Conservation (phyloP, 2,888 invertebrate species). For the Drosophila koepferae region DNA sequence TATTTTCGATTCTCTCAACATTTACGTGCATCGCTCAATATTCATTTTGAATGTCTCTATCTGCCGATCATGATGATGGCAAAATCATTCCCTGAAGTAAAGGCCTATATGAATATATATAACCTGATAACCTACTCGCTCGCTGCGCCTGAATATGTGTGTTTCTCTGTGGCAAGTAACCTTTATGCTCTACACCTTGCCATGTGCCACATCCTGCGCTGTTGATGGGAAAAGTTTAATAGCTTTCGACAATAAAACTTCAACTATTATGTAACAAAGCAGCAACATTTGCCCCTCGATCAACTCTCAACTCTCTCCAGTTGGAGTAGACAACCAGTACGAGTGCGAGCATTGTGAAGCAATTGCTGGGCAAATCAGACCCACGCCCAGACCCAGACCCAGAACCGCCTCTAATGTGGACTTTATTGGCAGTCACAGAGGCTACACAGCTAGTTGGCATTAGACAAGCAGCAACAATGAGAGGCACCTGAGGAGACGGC, state of each 20-base stretch:
- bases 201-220: slow-evolving; percentile 69
- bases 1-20: background rate
- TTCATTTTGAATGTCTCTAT: slow-evolving; percentile 38
- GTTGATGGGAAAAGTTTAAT: slow-evolving; percentile 83
- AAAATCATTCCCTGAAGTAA: slow-evolving; percentile 31
- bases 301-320: slow-evolving; percentile 35
- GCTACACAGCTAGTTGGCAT: slow-evolving; percentile 42
- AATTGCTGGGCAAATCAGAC: slow-evolving; percentile 9
- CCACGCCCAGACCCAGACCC: background rate
- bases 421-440: slow-evolving; percentile 65
- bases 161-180: slow-evolving; percentile 46
- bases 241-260: slow-evolving; percentile 82
- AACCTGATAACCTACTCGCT: slow-evolving; percentile 46
- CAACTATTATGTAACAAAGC: slow-evolving; percentile 79
- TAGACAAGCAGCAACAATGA: slow-evolving; percentile 36
- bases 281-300: slow-evolving; percentile 70
- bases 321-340: slow-evolving; percentile 14
- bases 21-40: background rate
- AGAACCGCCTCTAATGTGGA: slow-evolving; percentile 18
- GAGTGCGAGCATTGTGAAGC: slow-evolving; percentile 26
- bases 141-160: slow-evolving; percentile 19
- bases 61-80: slow-evolving; percentile 47
- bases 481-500: slow-evolving; percentile 36
- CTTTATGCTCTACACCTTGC: slow-evolving; percentile 74
- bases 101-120: slow-evolving; percentile 46